Conservation (phyloP, 2,797 vertebrate genomes). For the Anabas testudineus region DNA sequence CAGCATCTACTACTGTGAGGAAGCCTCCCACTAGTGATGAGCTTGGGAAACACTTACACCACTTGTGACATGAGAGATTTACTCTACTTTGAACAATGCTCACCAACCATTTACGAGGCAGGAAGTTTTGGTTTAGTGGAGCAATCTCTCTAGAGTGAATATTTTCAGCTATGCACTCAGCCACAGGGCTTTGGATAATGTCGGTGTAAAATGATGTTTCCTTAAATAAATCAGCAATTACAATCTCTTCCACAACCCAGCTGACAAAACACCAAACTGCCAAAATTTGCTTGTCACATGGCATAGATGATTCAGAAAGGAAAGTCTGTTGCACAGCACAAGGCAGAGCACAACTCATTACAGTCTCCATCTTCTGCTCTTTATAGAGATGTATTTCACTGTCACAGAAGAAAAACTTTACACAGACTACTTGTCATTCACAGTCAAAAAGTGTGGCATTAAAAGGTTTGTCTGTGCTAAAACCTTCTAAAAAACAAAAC, state of each 20-base stretch:
- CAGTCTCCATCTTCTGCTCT: constrained; percentile 16
- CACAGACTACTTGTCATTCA: neutral
- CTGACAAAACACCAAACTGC: constrained; percentile 78
- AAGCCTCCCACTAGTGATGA: constrained; percentile 27
- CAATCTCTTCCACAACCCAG: constrained; percentile 69
- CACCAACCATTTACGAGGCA: constrained; percentile 61
- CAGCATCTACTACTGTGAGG: constrained; percentile 31
- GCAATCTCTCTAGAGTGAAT: constrained; percentile 60
- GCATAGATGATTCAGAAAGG: constrained; percentile 46
- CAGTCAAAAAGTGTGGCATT: constrained; percentile 26
- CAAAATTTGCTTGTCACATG: constrained; percentile 58
- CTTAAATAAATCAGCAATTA: constrained; percentile 80
- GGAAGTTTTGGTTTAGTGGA: constrained; percentile 67
- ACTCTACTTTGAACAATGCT: constrained; percentile 69
- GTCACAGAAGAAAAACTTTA: neutral
- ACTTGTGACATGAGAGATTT: constrained; percentile 62
- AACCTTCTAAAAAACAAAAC: constrained; percentile 43
- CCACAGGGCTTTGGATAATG: constrained; percentile 66
- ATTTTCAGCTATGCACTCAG: constrained; percentile 56
- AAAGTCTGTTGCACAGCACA: constrained; percentile 21
- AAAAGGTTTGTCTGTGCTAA: constrained; percentile 22
- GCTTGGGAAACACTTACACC: constrained; percentile 50
- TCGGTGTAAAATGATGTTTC: constrained; percentile 70
- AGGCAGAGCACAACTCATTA: constrained; percentile 36
- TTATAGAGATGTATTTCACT: neutral